Conservation (phyloP, 2,797 vertebrate genomes). For the Pseudochromis fuscus region DNA sequence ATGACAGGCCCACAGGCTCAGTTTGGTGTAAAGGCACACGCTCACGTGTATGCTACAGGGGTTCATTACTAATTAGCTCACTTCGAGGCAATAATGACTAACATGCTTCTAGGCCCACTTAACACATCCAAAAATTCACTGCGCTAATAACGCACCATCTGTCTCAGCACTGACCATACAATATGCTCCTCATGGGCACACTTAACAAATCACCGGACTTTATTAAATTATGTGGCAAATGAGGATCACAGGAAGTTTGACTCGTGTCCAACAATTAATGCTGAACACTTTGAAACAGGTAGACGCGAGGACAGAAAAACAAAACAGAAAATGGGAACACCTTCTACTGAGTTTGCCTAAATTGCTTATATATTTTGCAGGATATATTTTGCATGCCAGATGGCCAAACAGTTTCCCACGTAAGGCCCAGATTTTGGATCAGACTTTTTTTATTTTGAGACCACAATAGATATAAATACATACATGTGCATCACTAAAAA, state of each 20-base stretch:
- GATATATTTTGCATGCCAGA: neutral
- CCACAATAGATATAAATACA: too few relatives aligned
- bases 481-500: too few relatives aligned
- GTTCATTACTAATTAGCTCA: conserved; percentile 61
- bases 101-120: conserved; percentile 56
- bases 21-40: conserved; percentile 23
- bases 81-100: conserved; percentile 51
- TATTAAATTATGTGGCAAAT: conserved; percentile 35
- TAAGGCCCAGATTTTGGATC: too few relatives aligned
- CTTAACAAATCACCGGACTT: conserved; percentile 33
- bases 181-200: conserved; percentile 12
- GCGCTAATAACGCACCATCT: conserved; percentile 53
- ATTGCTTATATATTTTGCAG: too few relatives aligned
- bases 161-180: conserved; percentile 38
- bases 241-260: conserved; percentile 13
- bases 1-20: conserved; percentile 40
- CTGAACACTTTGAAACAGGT: conserved; percentile 4
- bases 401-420: conserved; percentile 8
- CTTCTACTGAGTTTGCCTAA: neutral
- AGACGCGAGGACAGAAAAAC: too few relatives aligned
- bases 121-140: conserved; percentile 51
- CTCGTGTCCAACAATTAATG: neutral
- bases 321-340: conserved; percentile 3
- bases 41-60: conserved; percentile 26
- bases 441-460: too few relatives aligned